Conservation (phyloP, 1,140 invertebrate genomes). For the Zaprionus nigranus region DNA sequence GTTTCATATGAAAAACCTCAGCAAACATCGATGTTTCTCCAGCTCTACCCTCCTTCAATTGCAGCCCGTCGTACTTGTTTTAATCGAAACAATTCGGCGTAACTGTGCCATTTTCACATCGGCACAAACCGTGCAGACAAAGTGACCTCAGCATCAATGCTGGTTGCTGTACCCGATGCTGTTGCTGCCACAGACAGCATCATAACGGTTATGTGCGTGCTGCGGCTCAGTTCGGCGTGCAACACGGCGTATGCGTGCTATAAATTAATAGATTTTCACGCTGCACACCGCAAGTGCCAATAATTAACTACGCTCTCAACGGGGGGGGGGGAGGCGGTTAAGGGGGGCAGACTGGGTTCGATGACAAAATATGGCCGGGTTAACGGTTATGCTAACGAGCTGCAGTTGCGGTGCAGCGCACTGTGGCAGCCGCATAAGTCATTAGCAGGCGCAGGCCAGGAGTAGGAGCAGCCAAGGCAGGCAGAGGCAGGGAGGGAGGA, state of each 20-base stretch:
- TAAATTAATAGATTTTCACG: constrained; percentile 69
- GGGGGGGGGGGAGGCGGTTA: no score
- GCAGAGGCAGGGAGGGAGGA: no score
- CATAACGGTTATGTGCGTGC: constrained; percentile 35
- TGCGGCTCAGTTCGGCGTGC: not conserved
- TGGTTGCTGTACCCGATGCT: not conserved
- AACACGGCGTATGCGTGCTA: constrained; percentile 44
- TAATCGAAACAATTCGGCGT: constrained; percentile 10
- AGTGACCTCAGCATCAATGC: constrained; percentile 17
- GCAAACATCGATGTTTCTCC: no score
- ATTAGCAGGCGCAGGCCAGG: constrained; percentile 26
- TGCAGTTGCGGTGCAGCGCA: constrained; percentile 14
- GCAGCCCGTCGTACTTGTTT: not conserved
- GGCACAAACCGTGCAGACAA: not conserved
- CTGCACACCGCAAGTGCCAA: constrained; percentile 53
- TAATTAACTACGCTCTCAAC: constrained; percentile 67
- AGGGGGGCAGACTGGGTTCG: constrained; percentile 8
- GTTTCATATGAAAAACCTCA: no score
- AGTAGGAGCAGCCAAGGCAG: not conserved
- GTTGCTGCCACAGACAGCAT: constrained; percentile 34
- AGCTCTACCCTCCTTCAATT: no score
- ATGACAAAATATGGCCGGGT: constrained; percentile 39
- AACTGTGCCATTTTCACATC: not conserved
- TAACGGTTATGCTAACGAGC: constrained; percentile 42
- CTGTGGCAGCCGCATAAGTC: constrained; percentile 31